Evolutionary conservation across 2,888 invertebrate species (phyloP).

Genomic region (Drosophila tripunctata): DNA sequence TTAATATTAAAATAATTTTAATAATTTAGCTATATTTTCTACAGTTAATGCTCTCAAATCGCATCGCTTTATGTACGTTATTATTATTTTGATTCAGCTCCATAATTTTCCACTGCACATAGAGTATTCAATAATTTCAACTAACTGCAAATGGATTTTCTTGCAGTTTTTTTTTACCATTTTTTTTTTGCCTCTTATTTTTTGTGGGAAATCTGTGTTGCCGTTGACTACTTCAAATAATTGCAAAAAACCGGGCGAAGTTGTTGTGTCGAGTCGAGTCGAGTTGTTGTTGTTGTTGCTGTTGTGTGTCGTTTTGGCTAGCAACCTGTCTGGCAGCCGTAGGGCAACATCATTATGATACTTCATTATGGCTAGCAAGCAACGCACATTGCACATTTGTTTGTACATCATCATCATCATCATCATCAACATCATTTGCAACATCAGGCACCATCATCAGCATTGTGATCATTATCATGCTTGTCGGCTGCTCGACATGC

Average conservation of each 20-base stretch:
- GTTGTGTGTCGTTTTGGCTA: conserved; percentile 17
- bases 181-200: conserved; percentile 7
- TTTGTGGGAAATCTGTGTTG: conserved; percentile 45
- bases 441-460: conserved; percentile 12
- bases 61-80: no score
- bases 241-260: conserved; percentile 49
- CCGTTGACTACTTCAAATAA: conserved; percentile 66
- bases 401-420: conserved; percentile 32
- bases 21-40: no score
- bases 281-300: no score
- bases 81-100: no score
- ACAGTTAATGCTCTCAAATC: no score
- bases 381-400: conserved; percentile 53
- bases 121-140: conserved; percentile 4
- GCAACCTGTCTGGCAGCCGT: conserved; percentile 57
- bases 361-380: conserved; percentile 52
- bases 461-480: conserved; percentile 24
- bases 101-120: no score
- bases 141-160: conserved; percentile 1
- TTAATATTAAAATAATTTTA: no score
- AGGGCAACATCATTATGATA: conserved; percentile 65
- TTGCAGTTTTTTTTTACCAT: conserved; percentile 7
- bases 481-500: conserved; percentile 62
- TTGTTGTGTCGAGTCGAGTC: no score
- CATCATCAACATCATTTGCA: conserved; percentile 19